A percentile compares a stretch with the other conserved stretches of the same genome.
Evolutionary conservation across 2,888 invertebrate species (phyloP).

Genomic region (Drosophila mettleri): DNA sequence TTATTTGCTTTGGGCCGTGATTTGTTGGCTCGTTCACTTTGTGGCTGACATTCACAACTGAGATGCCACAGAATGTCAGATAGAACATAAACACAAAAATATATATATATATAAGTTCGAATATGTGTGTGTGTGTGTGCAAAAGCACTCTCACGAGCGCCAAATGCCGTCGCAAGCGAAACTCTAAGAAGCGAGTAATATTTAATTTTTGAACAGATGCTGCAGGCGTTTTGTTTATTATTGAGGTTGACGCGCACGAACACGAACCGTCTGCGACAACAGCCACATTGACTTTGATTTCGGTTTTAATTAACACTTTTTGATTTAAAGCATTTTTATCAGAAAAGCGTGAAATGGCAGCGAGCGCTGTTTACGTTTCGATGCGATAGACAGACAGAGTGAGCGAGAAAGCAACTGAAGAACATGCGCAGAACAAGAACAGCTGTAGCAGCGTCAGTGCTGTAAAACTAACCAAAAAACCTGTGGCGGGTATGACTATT

Average conservation of each 20-base stretch:
- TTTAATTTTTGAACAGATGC: constrained; percentile 42
- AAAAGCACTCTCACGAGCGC: constrained; percentile 63
- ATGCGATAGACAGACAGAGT: constrained; percentile 33
- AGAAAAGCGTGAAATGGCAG: constrained; percentile 72
- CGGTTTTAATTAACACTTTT: constrained; percentile 77
- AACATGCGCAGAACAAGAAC: constrained; percentile 50
- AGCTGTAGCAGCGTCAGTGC: constrained; percentile 41
- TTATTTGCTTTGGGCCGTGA: constrained; percentile 75
- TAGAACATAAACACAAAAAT: constrained; percentile 69
- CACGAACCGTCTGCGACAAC: constrained; percentile 70
- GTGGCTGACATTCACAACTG: constrained; percentile 75
- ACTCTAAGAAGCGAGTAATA: constrained; percentile 28
- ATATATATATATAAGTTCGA: constrained; percentile 33
- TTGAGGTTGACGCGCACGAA: constrained; percentile 60
- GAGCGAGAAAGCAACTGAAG: constrained; percentile 18
- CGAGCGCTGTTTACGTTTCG: constrained; percentile 76
- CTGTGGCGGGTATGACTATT: constrained; percentile 21
- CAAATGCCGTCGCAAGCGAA: constrained; percentile 49
- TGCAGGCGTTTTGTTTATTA: constrained; percentile 32
- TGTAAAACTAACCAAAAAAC: constrained; percentile 12
- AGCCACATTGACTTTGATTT: constrained; percentile 79
- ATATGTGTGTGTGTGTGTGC: constrained; percentile 25
- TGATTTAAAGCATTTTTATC: constrained; percentile 80
- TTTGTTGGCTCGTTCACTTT: constrained; percentile 67
- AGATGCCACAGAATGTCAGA: constrained; percentile 68